A percentile compares a stretch with the other conserved stretches of the same genome.
These are phyloP conservation scores for Euschistus heros DNA, from an alignment of 1,140 invertebrate species.

Conservation along the genomic window DNA sequence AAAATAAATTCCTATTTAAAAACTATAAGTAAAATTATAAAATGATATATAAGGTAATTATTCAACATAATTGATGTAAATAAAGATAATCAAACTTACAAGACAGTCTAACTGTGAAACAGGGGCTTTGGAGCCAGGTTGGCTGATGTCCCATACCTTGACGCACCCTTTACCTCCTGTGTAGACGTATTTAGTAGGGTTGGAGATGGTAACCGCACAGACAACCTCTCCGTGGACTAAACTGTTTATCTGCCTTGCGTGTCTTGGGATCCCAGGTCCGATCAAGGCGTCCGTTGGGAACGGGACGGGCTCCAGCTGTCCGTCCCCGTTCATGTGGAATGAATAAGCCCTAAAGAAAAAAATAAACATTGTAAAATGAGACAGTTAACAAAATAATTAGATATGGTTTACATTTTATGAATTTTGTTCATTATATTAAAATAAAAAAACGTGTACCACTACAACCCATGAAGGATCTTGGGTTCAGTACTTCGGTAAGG, in stretches of 20 bases:
- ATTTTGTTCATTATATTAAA: not conserved
- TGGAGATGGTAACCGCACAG: conserved; percentile 76
- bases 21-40: not conserved
- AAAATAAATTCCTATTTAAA: not conserved
- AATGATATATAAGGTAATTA: not conserved
- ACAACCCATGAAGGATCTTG: too few species aligned
- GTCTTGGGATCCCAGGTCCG: conserved; percentile 78
- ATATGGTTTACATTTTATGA: not conserved
- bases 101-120: conserved; percentile 75
- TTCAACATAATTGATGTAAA: too few species aligned
- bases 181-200: conserved; percentile 72
- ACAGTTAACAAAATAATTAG: not conserved
- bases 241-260: conserved; percentile 63
- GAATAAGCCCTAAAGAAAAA: conserved; percentile 52
- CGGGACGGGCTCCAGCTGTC: conserved; percentile 62
- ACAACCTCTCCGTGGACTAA: conserved; percentile 76
- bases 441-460: not conserved
- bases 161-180: conserved; percentile 83
- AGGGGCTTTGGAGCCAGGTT: conserved; percentile 57
- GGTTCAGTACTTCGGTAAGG: too few species aligned
- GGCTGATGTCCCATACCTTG: conserved; percentile 73
- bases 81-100: conserved; percentile 33
- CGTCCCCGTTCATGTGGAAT: conserved; percentile 60
- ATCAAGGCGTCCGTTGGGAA: conserved; percentile 81
- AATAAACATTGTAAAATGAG: not conserved